These are phyloP conservation scores for Tricholauxania praeusta DNA, from an alignment of 2,888 invertebrate genomes.

Conservation along the genomic window DNA sequence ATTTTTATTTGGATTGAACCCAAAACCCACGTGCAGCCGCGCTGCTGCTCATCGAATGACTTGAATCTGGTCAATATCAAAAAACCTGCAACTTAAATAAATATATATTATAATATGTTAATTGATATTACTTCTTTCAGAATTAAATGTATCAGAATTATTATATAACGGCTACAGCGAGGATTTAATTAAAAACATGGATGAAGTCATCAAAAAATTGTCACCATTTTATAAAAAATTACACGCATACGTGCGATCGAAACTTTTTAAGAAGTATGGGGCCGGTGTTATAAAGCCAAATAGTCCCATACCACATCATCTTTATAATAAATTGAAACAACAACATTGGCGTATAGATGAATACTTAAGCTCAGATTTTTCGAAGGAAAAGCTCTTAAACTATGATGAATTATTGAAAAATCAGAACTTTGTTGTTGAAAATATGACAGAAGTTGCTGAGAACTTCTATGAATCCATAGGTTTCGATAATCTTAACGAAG, in stretches of 20 bases:
- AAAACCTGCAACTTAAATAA: no score
- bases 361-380: conserved; percentile 59
- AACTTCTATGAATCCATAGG: conserved; percentile 63
- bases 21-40: not conserved
- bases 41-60: no score
- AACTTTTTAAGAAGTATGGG: conserved; percentile 79
- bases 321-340: conserved; percentile 71
- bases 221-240: conserved; percentile 82
- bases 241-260: conserved; percentile 83
- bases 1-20: not conserved
- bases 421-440: conserved; percentile 51
- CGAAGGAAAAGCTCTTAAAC: conserved; percentile 58
- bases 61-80: no score
- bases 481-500: conserved; percentile 53
- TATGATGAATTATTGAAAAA: conserved; percentile 50
- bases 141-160: conserved; percentile 56
- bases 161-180: conserved; percentile 55
- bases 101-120: no score
- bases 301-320: conserved; percentile 83
- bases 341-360: conserved; percentile 63
- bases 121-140: conserved; percentile 26
- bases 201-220: conserved; percentile 66
- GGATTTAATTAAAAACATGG: conserved; percentile 61
- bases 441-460: conserved; percentile 53
- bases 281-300: conserved; percentile 73